phyloP scores from a whole-genome alignment of 2,797 vertebrate species.

The Adrianichthys oophorus region DNA sequence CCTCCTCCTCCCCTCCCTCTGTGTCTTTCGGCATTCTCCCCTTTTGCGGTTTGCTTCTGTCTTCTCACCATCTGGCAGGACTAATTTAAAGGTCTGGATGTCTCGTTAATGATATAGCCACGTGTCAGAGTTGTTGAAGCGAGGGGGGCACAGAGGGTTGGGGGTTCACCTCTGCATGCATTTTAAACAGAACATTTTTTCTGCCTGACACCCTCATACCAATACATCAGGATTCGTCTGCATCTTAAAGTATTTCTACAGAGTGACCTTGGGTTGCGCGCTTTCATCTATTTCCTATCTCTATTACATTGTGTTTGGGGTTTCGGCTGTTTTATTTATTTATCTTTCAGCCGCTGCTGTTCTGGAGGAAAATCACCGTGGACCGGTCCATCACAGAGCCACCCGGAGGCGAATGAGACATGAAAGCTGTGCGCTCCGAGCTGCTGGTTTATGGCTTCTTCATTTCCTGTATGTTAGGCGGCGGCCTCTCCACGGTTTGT shows the following conservation, averaged over 20 bases:
- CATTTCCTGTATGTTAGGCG: constrained; percentile 18
- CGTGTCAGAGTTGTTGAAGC: constrained; percentile 6
- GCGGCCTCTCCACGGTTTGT: constrained; percentile 19
- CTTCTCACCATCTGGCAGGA: constrained; percentile 25
- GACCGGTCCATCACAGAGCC: too few relatives aligned
- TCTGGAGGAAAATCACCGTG: too few relatives aligned
- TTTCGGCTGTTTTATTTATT: too few relatives aligned
- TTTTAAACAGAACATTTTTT: not conserved
- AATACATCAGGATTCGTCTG: not conserved
- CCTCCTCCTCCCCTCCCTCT: constrained; percentile 11
- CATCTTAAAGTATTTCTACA: too few relatives aligned
- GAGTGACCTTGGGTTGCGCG: too few relatives aligned
- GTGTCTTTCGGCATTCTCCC: constrained; percentile 4
- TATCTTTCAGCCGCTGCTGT: too few relatives aligned
- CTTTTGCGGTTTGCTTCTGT: constrained; percentile 25
- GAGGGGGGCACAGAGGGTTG: not conserved
- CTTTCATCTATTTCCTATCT: too few relatives aligned
- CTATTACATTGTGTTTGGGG: too few relatives aligned
- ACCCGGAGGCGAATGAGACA: too few relatives aligned
- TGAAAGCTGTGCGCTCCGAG: not conserved
- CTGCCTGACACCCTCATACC: not conserved
- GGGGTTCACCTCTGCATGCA: not conserved
- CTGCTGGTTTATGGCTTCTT: constrained; percentile 24
- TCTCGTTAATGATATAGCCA: constrained; percentile 25
- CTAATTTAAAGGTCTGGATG: constrained; percentile 27